Base-by-base conservation (phyloP, 2,797 vertebrate genomes). In the Tamandua tetradactyla region DNA sequence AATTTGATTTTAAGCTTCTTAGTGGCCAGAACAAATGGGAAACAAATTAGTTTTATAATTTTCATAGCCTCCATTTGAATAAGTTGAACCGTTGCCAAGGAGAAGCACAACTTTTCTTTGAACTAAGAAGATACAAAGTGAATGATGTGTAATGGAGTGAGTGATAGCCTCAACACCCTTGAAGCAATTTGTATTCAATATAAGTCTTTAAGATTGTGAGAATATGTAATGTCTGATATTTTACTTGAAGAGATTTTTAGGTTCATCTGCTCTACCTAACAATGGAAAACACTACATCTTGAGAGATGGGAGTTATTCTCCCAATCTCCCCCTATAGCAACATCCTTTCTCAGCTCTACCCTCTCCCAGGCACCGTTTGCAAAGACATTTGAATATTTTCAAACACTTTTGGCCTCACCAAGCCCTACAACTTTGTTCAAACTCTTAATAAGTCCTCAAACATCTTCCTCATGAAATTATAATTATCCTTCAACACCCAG, bases 101-200 rank as follows among this genome's bases (percentile, higher is more conserved):
- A 84, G 57, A 68, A 95, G 62, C 25, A 59, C 40, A 25, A 55
- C 32, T 87, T 92, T 32, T 82, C 64, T 93, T 87, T 74, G 80
- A 87, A 89, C 12, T 78, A 22, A 35, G 62, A 74, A 92, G 37
- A 76, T 32, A 18, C 62, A 25, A 75, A 79, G 15, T 79, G 42
- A 86, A 15, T 10, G 59, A 0, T 61, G 27, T 68, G 8, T 37
- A 7, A 57, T 25, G 40, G n/a, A 81, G 14, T 59, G 10, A 74
- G 66, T 71, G 44, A 83, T 17, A 81, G 8, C 30, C 11, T 86
- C 30, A 40, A 37, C 32, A 78, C 0, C 5, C 23, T 55, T 81
- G 27, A 13, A 57, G 9, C 87, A 81, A 89, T 69, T 89, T 23
- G 2, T 49, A 80, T 87, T 85, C 23, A 30, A 4, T 52, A 2